Evolutionary conservation across 2,113 vertebrate genomes (phyloP), one percentile per base, ranked within the genome.

Genomic region (Phalacrocorax carbo): DNA sequence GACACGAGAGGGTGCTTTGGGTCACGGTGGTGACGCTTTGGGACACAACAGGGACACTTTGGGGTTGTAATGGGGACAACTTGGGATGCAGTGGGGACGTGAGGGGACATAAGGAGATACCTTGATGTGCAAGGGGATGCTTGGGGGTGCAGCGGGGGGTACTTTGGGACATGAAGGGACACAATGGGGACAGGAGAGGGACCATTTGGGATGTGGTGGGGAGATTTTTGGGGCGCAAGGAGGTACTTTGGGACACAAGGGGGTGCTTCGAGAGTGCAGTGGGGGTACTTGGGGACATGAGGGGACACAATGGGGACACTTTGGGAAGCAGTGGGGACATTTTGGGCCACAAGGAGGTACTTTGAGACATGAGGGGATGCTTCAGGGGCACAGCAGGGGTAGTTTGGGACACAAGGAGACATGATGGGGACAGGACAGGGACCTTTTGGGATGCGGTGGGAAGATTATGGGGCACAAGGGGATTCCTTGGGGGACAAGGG

Each of bases 251-350:
- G 27, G 38, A 13, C 8, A 38, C 26, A 9, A n/a, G 6, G 14
- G 11, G 21, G 14, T 2, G 4, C 20, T 36, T 66, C 0, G 1
- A 36, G 57, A 18, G 30, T 34, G 38, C 52, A 32, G 40, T 11
- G 22, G 57, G 10, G 13, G 1, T 7, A 7, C 5, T 42, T 51
- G 3, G 34, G 15, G 54, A 17, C n/a, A 26, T 2, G 10, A 64
- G 1, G 34, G 15, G 64, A 14, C 22, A 13, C 8, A 7, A 11
- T 0, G 1, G 60, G 46, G 48, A 51, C 23, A 3, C 22, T 20
- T 23, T 4, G 73, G 34, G 49, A 13, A 2, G 34, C 6, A 4
- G 34, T 0, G 5, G n/a, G 52, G 40, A 46, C 44, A 46, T 46
- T 51, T 25, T 25, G 49, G 20, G 48, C 4, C 20, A 21, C 48